Conservation (phyloP, 2,888 invertebrate genomes). For the Sphaerolaimus hirsutus region DNA sequence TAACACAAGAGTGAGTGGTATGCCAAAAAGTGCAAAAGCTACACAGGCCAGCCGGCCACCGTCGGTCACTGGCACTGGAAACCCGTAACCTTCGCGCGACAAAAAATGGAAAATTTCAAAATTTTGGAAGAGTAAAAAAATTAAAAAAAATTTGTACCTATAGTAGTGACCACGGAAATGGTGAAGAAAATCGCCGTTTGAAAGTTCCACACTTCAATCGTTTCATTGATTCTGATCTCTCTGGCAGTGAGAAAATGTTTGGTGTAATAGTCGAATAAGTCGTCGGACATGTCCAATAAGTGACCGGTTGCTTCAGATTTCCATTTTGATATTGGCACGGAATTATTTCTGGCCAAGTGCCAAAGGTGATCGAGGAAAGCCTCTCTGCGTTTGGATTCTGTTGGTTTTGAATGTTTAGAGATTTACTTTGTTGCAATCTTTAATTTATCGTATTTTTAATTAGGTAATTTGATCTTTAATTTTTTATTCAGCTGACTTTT, state of each 20-base stretch:
- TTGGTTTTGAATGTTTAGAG: too few species aligned
- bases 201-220: conserved; percentile 23
- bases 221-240: conserved; percentile 15
- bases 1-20: conserved; percentile 23
- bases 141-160: too few species aligned
- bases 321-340: conserved; percentile 6
- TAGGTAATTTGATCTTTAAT: too few species aligned
- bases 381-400: not conserved
- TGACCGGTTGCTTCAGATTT: conserved; percentile 11
- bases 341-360: not conserved
- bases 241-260: conserved; percentile 20
- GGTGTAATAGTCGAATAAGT: conserved; percentile 22
- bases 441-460: too few species aligned
- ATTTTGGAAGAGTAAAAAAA: too few species aligned
- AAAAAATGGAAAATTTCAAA: too few species aligned
- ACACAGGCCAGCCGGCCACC: conserved; percentile 19
- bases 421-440: too few species aligned
- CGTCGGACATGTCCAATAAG: conserved; percentile 22
- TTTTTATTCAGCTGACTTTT: too few species aligned
- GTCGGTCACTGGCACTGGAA: conserved; percentile 22
- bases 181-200: conserved; percentile 25
- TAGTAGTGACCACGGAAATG: conserved; percentile 24
- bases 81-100: conserved; percentile 16
- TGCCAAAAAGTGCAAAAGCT: conserved; percentile 22
- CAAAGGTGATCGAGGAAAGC: not conserved